These are phyloP conservation scores for Psilopsiagon aurifrons DNA, from an alignment of 2,113 vertebrate species.

Conservation along the genomic window DNA sequence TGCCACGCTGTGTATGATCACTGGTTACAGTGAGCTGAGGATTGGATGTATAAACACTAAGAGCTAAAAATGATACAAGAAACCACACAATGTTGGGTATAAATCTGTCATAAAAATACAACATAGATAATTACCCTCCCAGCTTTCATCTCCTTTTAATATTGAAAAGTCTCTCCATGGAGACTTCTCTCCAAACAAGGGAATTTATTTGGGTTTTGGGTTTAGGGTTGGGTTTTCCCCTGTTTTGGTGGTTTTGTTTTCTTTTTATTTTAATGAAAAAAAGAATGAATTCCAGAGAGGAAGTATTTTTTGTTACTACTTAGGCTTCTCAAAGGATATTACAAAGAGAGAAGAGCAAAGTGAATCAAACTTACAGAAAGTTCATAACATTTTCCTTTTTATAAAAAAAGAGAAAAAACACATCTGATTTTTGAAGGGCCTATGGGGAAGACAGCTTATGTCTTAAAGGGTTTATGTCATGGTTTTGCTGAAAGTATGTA, in stretches of 20 bases:
- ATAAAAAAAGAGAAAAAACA: neutral
- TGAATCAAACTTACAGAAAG: neutral
- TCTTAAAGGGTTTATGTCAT: neutral
- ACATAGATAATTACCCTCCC: neutral
- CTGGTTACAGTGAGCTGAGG: neutral
- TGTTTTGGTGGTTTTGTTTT: neutral
- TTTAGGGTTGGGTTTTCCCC: neutral
- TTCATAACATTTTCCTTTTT: neutral
- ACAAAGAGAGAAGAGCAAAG: neutral
- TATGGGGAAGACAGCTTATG: neutral
- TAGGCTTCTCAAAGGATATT: conserved; percentile 7
- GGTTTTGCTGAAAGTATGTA: neutral
- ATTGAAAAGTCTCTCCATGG: neutral
- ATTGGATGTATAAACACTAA: neutral
- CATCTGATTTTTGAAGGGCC: neutral
- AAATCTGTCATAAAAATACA: neutral
- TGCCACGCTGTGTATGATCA: neutral
- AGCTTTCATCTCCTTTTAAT: neutral
- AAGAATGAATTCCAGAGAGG: neutral
- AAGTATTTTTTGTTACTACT: neutral
- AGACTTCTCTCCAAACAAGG: neutral
- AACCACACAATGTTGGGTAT: neutral
- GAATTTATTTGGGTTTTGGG: neutral
- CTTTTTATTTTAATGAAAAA: neutral
- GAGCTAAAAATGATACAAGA: neutral